Evolutionary conservation across 1,140 invertebrate genomes (phyloP).

Genomic region (Drosophila murphyi): DNA sequence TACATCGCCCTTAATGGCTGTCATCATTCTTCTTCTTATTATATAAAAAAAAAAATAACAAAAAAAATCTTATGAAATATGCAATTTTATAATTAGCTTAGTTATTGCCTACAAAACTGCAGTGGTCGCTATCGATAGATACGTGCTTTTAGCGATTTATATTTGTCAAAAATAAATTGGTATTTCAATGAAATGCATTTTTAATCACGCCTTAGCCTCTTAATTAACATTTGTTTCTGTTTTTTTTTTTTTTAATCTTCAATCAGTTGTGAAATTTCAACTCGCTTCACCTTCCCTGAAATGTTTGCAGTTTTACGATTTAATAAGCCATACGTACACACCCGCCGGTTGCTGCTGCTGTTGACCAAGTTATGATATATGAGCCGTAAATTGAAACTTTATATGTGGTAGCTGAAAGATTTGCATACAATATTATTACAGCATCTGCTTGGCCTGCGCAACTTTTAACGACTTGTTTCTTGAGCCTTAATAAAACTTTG

Average conservation of each 20-base stretch:
- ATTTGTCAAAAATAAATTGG: too few relatives aligned
- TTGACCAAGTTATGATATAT: conserved; percentile 76
- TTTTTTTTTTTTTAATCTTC: background rate
- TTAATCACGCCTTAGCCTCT: too few relatives aligned
- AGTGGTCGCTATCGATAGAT: too few relatives aligned
- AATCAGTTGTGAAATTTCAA: conserved; percentile 25
- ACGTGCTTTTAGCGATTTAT: too few relatives aligned
- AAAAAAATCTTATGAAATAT: background rate
- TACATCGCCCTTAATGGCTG: conserved; percentile 21
- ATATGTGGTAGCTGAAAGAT: conserved; percentile 67
- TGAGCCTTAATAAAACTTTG: conserved; percentile 42
- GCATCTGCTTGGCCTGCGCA: conserved; percentile 63
- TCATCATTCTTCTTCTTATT: conserved; percentile 3
- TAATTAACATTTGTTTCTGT: background rate
- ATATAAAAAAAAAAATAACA: conserved; percentile 1
- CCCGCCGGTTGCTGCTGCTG: conserved; percentile 4
- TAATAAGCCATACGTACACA: conserved; percentile 64
- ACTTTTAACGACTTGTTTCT: conserved; percentile 70
- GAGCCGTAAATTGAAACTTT: conserved; percentile 81
- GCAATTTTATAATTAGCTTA: conserved; percentile 4
- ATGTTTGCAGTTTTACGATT: conserved; percentile 63
- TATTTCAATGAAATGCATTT: too few relatives aligned
- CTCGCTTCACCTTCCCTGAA: conserved; percentile 10
- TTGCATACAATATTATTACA: conserved; percentile 81
- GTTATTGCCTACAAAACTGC: background rate